Percentiles rank a stretch among this genome's conserved stretches.
These are phyloP conservation scores for Centrocercus urophasianus DNA, from an alignment of 2,113 vertebrate species.

Conservation along the genomic window DNA sequence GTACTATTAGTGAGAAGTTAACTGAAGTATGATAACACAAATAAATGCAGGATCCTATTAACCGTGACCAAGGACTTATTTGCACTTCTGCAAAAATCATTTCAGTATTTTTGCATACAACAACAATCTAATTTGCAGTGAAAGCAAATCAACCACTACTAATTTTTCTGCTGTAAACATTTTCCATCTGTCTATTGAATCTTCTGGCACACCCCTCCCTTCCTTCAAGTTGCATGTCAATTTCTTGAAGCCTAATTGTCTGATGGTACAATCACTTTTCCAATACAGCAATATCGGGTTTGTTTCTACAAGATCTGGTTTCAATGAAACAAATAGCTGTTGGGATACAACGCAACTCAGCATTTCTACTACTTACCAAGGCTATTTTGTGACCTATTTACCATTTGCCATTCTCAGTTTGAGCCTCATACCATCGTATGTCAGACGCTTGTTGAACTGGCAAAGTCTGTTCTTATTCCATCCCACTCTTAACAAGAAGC, in stretches of 20 bases:
- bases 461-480: neutral
- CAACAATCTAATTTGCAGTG: neutral
- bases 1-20: neutral
- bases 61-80: neutral
- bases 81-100: neutral
- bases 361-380: neutral
- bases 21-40: neutral
- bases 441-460: neutral
- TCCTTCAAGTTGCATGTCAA: neutral
- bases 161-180: constrained; percentile 26
- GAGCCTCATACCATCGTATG: neutral
- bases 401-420: neutral
- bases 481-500: neutral
- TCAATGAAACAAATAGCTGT: neutral
- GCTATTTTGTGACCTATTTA: too few relatives aligned
- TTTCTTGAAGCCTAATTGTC: neutral
- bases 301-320: neutral
- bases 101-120: neutral
- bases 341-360: neutral
- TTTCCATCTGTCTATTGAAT: constrained; percentile 34
- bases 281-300: neutral
- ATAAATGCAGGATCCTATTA: neutral
- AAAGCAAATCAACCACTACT: constrained; percentile 22
- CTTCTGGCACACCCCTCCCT: neutral
- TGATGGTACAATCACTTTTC: neutral